Evolutionary conservation across 2,888 invertebrate genomes (phyloP).

Genomic region (Drosophila birchii): DNA sequence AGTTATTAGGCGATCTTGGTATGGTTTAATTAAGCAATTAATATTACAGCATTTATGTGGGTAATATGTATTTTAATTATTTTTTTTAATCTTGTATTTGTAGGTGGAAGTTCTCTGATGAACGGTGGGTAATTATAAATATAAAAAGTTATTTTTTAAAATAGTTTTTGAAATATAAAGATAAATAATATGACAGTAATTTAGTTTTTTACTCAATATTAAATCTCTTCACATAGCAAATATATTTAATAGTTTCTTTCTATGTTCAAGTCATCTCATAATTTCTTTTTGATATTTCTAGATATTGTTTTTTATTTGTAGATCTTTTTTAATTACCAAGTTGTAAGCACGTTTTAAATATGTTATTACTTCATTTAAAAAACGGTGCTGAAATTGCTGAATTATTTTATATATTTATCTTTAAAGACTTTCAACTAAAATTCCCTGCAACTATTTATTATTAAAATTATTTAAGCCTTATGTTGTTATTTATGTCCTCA

Average conservation of each 20-base stretch:
- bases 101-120: not conserved
- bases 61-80: no score
- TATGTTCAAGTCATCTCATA: not conserved
- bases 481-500: no score
- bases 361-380: no score
- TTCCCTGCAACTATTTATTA: no score
- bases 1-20: conserved; percentile 2
- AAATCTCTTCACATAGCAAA: not conserved
- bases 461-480: not conserved
- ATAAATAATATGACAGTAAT: not conserved
- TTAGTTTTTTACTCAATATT: no score
- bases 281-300: not conserved
- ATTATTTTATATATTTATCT: no score
- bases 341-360: no score
- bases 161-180: not conserved
- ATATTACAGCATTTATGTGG: not conserved
- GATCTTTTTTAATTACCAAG: no score
- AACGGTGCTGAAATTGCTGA: no score
- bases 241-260: not conserved
- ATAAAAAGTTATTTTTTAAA: no score
- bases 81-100: not conserved
- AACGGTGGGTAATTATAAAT: not conserved
- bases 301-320: not conserved
- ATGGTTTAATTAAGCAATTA: not conserved
- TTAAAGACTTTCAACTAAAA: not conserved